These are phyloP conservation scores for Lamellibrachia satsuma DNA, from an alignment of 2,888 invertebrate species.

Conservation along the genomic window DNA sequence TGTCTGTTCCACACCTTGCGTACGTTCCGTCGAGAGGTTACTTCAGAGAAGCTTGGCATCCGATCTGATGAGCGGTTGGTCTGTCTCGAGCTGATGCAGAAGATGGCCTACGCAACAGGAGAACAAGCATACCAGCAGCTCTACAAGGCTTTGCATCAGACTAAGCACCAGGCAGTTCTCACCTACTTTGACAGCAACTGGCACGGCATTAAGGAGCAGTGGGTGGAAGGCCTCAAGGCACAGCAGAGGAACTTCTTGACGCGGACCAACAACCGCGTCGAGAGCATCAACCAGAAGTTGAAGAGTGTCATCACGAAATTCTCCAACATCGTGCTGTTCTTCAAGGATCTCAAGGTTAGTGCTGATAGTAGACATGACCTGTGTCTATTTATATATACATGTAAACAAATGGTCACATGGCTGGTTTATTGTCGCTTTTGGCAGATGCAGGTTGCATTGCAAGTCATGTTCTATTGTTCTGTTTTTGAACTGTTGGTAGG, in stretches of 20 bases:
- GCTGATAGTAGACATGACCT: neutral
- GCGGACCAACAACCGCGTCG: conserved; percentile 35
- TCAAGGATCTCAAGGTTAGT: neutral
- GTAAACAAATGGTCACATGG: too few relatives aligned
- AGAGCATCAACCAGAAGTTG: conserved; percentile 30
- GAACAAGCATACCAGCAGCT: conserved; percentile 24
- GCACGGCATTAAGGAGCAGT: conserved; percentile 33
- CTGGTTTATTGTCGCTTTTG: too few relatives aligned
- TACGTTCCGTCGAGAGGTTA: conserved; percentile 33
- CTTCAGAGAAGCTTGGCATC: conserved; percentile 30
- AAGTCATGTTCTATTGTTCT: too few relatives aligned
- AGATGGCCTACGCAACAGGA: conserved; percentile 27
- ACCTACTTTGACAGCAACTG: conserved; percentile 35
- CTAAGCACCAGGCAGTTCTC: conserved; percentile 5
- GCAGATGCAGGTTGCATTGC: too few relatives aligned
- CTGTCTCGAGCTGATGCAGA: conserved; percentile 28
- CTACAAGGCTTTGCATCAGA: neutral
- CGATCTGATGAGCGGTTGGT: conserved; percentile 19
- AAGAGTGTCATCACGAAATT: conserved; percentile 29
- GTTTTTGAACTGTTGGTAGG: too few relatives aligned
- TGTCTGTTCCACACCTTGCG: conserved; percentile 38
- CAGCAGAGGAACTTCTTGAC: conserved; percentile 21
- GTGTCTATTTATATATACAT: too few relatives aligned
- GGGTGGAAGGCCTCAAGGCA: conserved; percentile 36
- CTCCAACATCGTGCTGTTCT: conserved; percentile 23